Percentiles rank a stretch among this genome's conserved stretches.
Conservation (phyloP, 2,113 vertebrate species). For the Uropsilus gracilis region DNA sequence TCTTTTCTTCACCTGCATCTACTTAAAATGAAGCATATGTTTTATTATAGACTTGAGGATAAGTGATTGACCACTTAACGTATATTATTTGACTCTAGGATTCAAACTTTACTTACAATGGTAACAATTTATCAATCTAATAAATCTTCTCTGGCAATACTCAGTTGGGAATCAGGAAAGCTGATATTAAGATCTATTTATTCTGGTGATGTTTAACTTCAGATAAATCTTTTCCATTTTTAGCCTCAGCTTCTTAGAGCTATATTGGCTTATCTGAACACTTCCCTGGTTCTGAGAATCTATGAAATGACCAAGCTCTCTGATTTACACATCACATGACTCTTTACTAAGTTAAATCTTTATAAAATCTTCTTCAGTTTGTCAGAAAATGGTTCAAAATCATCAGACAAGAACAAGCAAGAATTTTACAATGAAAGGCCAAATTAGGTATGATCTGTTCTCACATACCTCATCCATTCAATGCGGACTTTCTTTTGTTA, state of each 20-base stretch:
- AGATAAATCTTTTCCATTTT: background rate
- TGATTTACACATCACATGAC: background rate
- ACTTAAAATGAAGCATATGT: background rate
- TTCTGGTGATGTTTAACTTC: background rate
- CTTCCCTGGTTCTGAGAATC: background rate
- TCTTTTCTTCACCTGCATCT: background rate
- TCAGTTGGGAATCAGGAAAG: background rate
- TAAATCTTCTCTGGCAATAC: background rate
- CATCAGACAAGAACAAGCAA: background rate
- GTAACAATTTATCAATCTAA: background rate
- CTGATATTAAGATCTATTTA: background rate
- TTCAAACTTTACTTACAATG: slow-evolving; percentile 17
- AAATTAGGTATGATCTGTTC: slow-evolving; percentile 25
- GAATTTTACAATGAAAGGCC: background rate
- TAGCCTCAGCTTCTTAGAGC: background rate
- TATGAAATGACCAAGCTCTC: background rate
- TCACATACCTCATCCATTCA: background rate
- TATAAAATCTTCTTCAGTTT: background rate
- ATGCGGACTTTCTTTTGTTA: slow-evolving; percentile 4
- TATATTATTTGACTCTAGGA: background rate
- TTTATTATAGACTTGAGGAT: background rate
- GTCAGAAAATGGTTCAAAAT: background rate
- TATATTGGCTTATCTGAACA: background rate
- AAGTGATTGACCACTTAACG: background rate
- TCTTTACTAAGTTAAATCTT: background rate